Evolutionary conservation across 2,888 invertebrate species (phyloP), one percentile per base, ranked within the genome.

Genomic region (Hypomecis punctinalis): DNA sequence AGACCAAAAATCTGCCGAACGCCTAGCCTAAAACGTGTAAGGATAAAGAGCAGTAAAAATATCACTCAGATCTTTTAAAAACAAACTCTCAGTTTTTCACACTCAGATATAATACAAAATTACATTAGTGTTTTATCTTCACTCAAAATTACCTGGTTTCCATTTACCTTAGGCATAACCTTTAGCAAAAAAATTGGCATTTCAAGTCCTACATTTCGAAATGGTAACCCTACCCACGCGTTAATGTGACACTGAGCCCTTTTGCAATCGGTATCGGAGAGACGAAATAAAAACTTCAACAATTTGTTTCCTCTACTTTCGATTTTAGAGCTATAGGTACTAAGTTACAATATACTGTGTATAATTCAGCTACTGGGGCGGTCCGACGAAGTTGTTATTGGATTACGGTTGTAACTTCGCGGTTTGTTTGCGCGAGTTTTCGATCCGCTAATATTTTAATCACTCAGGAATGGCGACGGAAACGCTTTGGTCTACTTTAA

Each of bases 211-310:
- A 23, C 23, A 23, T 23, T 23, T 3, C 3, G 23, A 23, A 23
- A 23, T 23, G 23, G 23, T 23, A 23, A 23, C 23, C 23, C 23
- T 23, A 23, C 23, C 52, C 75, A 71, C 74, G 76, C 75, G 77
- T 81, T 85, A 86, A 88, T 86, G 85, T 83, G 83, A 84, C 83
- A 77, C 77, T 81, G 81, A 85, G 78, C 76, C 80, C 76, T 76
- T 76, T 63, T 40, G 49, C 55, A 70, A 67, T 68, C 56, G 23
- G 37, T 33, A 53, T 58, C 37, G 43, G 37, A 37, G 23, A 48
- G 36, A 48, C 35, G n/a, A 43, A 54, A 57, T 39, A 35, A 54
- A 49, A 59, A 49, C 58, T 58, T 54, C 33, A 39, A 53, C 55
- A 51, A 47, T 55, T 64, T 57, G 52, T 64, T 64, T 60, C 42